Evolutionary conservation across 2,113 vertebrate genomes (phyloP).

Genomic region (Tragulus kanchil): DNA sequence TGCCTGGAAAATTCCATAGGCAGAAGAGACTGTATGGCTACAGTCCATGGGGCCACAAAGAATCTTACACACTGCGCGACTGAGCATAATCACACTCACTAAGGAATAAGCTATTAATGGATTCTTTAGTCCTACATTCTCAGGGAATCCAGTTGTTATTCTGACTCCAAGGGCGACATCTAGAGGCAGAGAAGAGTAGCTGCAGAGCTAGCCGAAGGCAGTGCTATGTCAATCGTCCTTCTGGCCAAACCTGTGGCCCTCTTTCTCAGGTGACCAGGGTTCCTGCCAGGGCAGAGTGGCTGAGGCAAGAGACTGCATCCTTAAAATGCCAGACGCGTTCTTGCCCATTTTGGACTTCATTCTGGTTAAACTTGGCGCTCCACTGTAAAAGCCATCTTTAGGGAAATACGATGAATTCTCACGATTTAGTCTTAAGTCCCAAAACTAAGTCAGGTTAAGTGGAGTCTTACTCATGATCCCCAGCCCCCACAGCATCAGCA

Average conservation of each 20-base stretch:
- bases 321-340: neutral
- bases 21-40: neutral
- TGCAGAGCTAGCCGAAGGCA: neutral
- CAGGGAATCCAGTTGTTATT: conserved; percentile 3
- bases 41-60: neutral
- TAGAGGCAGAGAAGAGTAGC: conserved; percentile 42
- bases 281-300: neutral
- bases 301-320: neutral
- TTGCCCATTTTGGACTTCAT: neutral
- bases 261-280: neutral
- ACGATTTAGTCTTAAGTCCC: neutral
- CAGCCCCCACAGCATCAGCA: neutral
- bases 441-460: neutral
- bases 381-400: neutral
- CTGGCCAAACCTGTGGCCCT: neutral
- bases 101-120: too few species aligned
- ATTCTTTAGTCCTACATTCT: neutral
- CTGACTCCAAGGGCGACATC: conserved; percentile 70
- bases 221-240: neutral
- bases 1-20: neutral
- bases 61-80: neutral
- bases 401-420: neutral
- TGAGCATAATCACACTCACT: too few species aligned
- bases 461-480: too few species aligned
- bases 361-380: neutral